Percentiles rank a stretch among this genome's conserved stretches.
Evolutionary conservation across 2,797 vertebrate genomes (phyloP).

Genomic region (Channallabes apus): DNA sequence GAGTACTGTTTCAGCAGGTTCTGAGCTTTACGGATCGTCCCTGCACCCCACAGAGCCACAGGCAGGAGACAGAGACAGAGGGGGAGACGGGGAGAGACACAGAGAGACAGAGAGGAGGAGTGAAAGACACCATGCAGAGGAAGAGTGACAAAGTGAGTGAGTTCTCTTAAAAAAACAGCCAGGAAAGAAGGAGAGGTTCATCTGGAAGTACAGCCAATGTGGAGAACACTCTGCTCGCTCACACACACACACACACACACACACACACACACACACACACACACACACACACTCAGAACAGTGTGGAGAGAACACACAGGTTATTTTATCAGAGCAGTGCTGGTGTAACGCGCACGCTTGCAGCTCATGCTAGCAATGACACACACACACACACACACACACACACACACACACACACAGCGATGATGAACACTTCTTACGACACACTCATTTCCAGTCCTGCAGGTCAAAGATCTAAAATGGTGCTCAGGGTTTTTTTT

Average conservation of each 20-base stretch:
- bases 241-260: too few relatives aligned
- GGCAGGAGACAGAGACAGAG: constrained; percentile 57
- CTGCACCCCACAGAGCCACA: constrained; percentile 81
- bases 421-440: not conserved
- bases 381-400: not conserved
- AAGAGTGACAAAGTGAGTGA: constrained; percentile 79
- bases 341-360: not conserved
- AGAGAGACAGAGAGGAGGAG: constrained; percentile 54
- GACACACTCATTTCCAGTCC: constrained; percentile 7
- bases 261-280: constrained; percentile 51
- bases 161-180: constrained; percentile 57
- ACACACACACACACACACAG: not conserved
- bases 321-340: constrained; percentile 65
- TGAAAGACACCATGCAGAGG: constrained; percentile 47
- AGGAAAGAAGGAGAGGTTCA: constrained; percentile 19
- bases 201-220: not conserved
- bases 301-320: constrained; percentile 64
- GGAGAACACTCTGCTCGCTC: too few relatives aligned
- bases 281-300: constrained; percentile 49
- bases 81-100: constrained; percentile 28
- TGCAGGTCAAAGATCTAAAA: not conserved
- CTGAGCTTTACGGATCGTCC: constrained; percentile 99
- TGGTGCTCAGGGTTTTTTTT: not conserved
- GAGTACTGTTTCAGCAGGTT: constrained; percentile 99
- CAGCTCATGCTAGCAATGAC: constrained; percentile 3